Evolutionary conservation across 23 tunicate species (phyloP).

Genomic region (Phallusia fumigata): DNA sequence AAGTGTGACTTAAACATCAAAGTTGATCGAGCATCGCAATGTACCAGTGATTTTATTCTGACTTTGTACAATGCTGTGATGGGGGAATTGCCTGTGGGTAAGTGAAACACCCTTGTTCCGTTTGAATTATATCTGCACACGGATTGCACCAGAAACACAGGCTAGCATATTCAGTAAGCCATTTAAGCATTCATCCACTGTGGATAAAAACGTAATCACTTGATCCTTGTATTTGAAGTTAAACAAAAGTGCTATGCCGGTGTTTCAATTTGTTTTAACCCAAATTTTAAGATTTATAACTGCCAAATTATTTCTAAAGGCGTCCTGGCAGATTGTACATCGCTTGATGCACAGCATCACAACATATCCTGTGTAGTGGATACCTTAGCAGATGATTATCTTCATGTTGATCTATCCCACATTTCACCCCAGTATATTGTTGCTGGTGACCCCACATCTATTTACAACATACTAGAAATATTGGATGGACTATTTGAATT

Average conservation of each 20-base stretch:
- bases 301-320: conserved; percentile 39
- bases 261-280: too few relatives aligned
- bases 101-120: too few relatives aligned
- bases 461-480: conserved; percentile 84
- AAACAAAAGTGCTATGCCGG: too few relatives aligned
- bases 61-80: conserved; percentile 11
- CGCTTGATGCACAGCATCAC: conserved; percentile 57
- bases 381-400: conserved; percentile 60
- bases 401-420: conserved; percentile 80
- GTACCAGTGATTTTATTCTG: conserved; percentile 5
- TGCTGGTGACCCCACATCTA: conserved; percentile 46
- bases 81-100: conserved; percentile 14
- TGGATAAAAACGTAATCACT: too few relatives aligned
- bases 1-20: conserved; percentile 8
- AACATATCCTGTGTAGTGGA: conserved; percentile 70
- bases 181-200: too few relatives aligned
- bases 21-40: background rate
- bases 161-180: too few relatives aligned
- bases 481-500: conserved; percentile 84
- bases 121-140: too few relatives aligned
- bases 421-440: conserved; percentile 50
- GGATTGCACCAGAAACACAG: too few relatives aligned
- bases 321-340: conserved; percentile 46
- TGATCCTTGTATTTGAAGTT: too few relatives aligned
- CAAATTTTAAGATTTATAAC: too few relatives aligned